These are phyloP conservation scores for Oligia strigilis DNA, from an alignment of 2,888 invertebrate genomes.

Conservation along the genomic window DNA sequence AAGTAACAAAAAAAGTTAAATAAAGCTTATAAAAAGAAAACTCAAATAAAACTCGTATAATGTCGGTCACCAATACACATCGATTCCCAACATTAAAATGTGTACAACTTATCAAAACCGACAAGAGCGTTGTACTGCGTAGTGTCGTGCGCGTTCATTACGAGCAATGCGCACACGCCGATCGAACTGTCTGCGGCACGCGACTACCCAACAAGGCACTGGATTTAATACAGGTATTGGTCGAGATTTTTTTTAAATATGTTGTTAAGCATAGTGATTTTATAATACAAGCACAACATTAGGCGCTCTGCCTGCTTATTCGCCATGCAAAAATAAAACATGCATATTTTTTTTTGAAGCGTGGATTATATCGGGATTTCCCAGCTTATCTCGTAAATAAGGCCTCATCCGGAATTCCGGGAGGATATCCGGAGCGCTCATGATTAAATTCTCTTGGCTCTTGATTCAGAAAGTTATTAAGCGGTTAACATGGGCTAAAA, in stretches of 20 bases:
- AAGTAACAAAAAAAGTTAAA: no score
- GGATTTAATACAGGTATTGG: slow-evolving; percentile 19
- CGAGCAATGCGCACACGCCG: slow-evolving; percentile 68
- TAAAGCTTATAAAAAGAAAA: no score
- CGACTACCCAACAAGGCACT: slow-evolving; percentile 48
- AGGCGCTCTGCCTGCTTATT: neutral
- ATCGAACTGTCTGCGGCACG: slow-evolving; percentile 68
- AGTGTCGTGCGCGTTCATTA: slow-evolving; percentile 56
- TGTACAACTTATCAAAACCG: slow-evolving; percentile 39
- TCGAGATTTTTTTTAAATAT: slow-evolving; percentile 9
- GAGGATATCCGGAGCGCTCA: neutral
- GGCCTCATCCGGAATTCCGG: neutral
- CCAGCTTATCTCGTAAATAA: neutral
- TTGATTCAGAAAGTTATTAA: no score
- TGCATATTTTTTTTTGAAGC: no score
- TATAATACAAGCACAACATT: no score
- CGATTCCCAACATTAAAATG: slow-evolving; percentile 13
- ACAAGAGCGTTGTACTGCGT: slow-evolving; percentile 48
- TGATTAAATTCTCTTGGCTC: slow-evolving; percentile 9
- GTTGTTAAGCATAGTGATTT: neutral
- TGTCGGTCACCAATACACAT: neutral
- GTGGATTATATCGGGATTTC: neutral
- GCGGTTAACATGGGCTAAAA: neutral
- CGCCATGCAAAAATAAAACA: neutral
- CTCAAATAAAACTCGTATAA: neutral